These are phyloP conservation scores for Hyla sarda DNA, from an alignment of 2,113 vertebrate species.

Conservation along the genomic window DNA sequence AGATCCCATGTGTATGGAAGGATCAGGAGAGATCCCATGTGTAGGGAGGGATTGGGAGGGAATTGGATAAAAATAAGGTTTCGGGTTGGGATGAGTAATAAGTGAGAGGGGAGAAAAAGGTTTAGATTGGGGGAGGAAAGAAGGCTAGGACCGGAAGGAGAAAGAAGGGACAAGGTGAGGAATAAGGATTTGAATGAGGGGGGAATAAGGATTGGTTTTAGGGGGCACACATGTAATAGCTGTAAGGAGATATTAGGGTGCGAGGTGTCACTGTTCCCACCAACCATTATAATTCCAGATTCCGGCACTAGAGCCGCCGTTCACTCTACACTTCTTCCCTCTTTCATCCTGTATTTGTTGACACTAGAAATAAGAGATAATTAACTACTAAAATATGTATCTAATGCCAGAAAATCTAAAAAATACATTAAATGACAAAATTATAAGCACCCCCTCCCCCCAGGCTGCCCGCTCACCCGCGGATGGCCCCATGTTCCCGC, in stretches of 20 bases:
- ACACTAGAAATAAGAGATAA: conserved; percentile 48
- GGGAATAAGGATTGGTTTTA: neutral
- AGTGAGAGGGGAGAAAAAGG: neutral
- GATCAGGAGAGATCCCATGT: too few relatives aligned
- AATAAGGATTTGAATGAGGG: neutral
- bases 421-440: neutral
- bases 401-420: neutral
- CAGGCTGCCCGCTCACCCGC: conserved; percentile 10
- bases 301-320: neutral
- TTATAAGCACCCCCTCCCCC: neutral
- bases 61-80: neutral
- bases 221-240: too few relatives aligned
- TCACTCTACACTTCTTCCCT: neutral
- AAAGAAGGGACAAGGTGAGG: too few relatives aligned
- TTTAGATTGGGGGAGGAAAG: neutral
- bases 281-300: neutral
- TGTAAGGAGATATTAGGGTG: neutral
- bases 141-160: neutral
- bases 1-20: too few relatives aligned
- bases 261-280: too few relatives aligned
- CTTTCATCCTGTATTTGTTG: conserved; percentile 42
- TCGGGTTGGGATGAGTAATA: neutral
- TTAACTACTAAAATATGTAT: conserved; percentile 53
- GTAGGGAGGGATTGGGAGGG: too few relatives aligned
- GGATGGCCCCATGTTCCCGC: neutral